Evolutionary conservation across 2,113 vertebrate genomes (phyloP).

Genomic region (Mesembrinibis cayennensis): DNA sequence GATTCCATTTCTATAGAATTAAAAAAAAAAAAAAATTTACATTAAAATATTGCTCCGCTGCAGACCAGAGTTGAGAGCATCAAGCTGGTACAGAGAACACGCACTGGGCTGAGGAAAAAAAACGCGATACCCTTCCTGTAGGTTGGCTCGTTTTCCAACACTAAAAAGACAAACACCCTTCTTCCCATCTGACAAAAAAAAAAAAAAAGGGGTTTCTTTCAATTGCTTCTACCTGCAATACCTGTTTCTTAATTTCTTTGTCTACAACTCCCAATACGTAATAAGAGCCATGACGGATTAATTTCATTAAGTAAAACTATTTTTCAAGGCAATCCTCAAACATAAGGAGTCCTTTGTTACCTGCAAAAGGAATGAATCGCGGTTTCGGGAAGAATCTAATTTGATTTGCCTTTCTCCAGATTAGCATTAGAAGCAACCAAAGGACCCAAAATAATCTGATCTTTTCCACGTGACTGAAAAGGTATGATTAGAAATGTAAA

Average conservation of each 20-base stretch:
- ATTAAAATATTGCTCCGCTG: neutral
- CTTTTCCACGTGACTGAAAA: slow-evolving; percentile 10
- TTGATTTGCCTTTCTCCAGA: neutral
- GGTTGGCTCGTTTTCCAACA: neutral
- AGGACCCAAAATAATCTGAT: slow-evolving; percentile 24
- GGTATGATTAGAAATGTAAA: slow-evolving; percentile 16
- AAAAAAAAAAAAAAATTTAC: neutral
- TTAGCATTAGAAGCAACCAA: neutral
- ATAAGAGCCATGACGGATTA: slow-evolving; percentile 9
- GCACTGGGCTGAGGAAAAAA: neutral
- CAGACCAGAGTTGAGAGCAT: neutral
- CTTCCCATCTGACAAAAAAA: neutral
- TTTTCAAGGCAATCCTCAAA: slow-evolving; percentile 33
- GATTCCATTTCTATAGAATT: neutral
- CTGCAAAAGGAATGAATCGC: neutral
- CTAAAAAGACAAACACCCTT: neutral
- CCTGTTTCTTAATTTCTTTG: slow-evolving; percentile 35
- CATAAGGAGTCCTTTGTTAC: slow-evolving; percentile 28
- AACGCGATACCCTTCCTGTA: neutral
- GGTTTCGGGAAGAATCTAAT: neutral
- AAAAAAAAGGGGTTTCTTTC: neutral
- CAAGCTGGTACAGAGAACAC: neutral
- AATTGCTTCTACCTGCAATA: neutral
- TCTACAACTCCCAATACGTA: neutral
- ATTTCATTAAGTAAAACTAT: slow-evolving; percentile 24